Conservation (phyloP, 2,797 vertebrate genomes). For the Onychomys leucogaster region DNA sequence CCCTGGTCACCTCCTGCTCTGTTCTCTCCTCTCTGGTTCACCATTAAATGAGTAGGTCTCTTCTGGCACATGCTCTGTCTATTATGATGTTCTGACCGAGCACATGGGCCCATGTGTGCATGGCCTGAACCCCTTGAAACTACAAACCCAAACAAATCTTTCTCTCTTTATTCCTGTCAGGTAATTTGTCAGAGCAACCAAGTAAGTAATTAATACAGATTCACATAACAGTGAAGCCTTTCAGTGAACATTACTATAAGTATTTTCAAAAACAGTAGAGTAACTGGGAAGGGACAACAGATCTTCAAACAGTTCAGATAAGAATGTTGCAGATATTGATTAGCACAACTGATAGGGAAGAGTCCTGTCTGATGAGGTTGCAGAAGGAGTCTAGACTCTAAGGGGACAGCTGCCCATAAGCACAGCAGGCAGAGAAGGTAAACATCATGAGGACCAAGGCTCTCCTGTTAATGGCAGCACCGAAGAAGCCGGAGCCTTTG, state of each 20-base stretch:
- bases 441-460: not conserved
- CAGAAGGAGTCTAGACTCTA: not conserved
- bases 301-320: not conserved
- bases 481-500: not conserved
- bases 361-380: not conserved
- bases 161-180: not conserved
- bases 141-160: not conserved
- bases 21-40: not conserved
- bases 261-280: slow-evolving; percentile 22
- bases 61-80: not conserved
- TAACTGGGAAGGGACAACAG: not conserved
- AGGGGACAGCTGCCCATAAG: not conserved
- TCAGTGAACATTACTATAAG: not conserved
- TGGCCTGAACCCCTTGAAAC: not conserved
- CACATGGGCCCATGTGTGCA: not conserved
- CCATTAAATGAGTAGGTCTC: not conserved
- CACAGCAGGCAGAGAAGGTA: not conserved
- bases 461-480: not conserved
- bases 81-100: not conserved
- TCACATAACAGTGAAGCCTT: not conserved
- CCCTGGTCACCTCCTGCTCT: not conserved
- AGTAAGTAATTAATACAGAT: not conserved
- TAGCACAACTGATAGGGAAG: not conserved
- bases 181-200: not conserved
- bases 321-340: not conserved